Base-by-base conservation (phyloP, 2,888 invertebrate species). In the Keiferia lycopersicella region DNA sequence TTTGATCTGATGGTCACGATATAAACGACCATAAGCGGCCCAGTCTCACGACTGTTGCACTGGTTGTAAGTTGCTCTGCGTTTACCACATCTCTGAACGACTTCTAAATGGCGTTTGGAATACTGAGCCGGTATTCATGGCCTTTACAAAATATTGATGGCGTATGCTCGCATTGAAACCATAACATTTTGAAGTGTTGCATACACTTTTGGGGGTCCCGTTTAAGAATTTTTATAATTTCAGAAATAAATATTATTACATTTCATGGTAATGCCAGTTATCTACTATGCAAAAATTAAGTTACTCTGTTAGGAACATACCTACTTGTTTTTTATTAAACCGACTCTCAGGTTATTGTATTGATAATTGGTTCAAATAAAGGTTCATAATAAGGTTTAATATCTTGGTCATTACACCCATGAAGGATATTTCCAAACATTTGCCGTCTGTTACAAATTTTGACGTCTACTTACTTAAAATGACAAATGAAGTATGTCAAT, bases 21-120 rank as follows among this genome's bases (percentile, higher is more conserved):
- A 18, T 50, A 45, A 50, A n/a, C 39, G 62, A 26, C 50, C 53
- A 20, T 38, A 50, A 61, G n/a, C 53, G 53, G 39, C 53, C 62
- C 16, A 62, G 16, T 62, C 62, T 39, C 62, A 62, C 62, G 62
- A 16, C 16, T 39, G 51, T 39, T 53, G 62, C 53, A 62, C 53
- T 61, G 50, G 34, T 61, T 59, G 41, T 22, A 45, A 59, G 26
- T 30, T 16, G 48, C 16, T 10, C 1, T 50, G 60, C 45, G 39
- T 60, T 60, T 60, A 60, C 60, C 60, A 60, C 60, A 60, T 60
- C 60, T 60, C 26, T 30, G 30, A 34, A n/a, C 34, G 56, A 34
- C 20, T 39, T 58, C 20, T 12, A 38, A 58, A 58, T 26, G 26
- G 26, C 26, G 26, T 6, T 56, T 51, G 20, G 22, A 56, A 26